Percentiles rank a stretch among this genome's conserved stretches.
phyloP scores from a whole-genome alignment of 2,113 vertebrate species.

The Oreocharis arfaki region DNA sequence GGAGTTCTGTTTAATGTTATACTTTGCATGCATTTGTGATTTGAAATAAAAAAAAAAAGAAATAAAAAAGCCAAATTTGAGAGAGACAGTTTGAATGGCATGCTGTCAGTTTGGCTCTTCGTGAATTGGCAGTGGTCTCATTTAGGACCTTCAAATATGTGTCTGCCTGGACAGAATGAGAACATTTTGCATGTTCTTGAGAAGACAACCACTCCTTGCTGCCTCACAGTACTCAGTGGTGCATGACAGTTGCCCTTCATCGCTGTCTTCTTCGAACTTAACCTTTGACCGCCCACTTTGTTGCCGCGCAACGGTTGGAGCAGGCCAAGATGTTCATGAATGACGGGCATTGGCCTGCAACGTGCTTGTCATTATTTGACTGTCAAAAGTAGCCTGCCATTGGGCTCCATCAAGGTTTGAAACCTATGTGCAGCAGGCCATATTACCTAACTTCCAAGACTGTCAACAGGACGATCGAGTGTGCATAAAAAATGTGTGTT shows the following conservation, averaged over 20 bases:
- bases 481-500: constrained; percentile 79
- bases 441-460: constrained; percentile 81
- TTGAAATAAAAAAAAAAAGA: constrained; percentile 54
- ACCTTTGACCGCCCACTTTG: constrained; percentile 88
- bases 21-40: constrained; percentile 88
- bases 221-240: constrained; percentile 79
- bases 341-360: constrained; percentile 85
- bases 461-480: constrained; percentile 86
- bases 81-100: constrained; percentile 89
- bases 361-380: constrained; percentile 86
- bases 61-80: constrained; percentile 58
- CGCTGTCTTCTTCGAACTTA: constrained; percentile 90
- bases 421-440: constrained; percentile 89
- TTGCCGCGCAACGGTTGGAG: constrained; percentile 70
- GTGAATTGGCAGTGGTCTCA: constrained; percentile 83
- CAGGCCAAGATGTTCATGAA: constrained; percentile 76
- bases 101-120: constrained; percentile 85
- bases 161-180: constrained; percentile 82
- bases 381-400: constrained; percentile 83
- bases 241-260: constrained; percentile 98
- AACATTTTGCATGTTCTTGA: constrained; percentile 85
- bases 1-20: constrained; percentile 69
- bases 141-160: constrained; percentile 80
- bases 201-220: constrained; percentile 85
- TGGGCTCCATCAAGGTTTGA: constrained; percentile 75